Conservation (phyloP, 2,888 invertebrate genomes). For the Hypselothyrea guttata region DNA sequence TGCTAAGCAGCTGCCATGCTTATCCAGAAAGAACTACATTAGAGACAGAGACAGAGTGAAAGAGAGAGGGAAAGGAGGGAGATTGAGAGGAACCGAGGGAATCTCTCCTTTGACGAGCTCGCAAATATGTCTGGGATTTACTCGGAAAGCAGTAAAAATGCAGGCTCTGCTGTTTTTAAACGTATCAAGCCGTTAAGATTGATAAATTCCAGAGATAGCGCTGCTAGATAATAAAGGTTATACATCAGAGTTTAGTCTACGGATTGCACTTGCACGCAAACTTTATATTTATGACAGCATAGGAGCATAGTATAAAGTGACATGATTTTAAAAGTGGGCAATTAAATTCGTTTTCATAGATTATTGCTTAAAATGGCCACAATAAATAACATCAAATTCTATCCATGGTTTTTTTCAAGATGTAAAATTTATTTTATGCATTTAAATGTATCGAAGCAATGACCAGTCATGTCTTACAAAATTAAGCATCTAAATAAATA, state of each 20-base stretch:
- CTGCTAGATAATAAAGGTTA: neutral
- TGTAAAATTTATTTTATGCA: too few relatives aligned
- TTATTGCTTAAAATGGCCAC: too few relatives aligned
- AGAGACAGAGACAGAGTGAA: slow-evolving; percentile 12
- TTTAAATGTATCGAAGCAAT: too few relatives aligned
- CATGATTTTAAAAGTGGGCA: too few relatives aligned
- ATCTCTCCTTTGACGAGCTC: slow-evolving; percentile 16
- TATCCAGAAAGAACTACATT: neutral
- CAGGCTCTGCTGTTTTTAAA: neutral
- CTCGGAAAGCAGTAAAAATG: slow-evolving; percentile 4
- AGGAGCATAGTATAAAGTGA: neutral
- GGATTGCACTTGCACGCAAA: too few relatives aligned
- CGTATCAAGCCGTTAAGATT: slow-evolving; percentile 7
- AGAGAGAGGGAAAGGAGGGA: neutral
- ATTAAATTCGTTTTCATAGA: too few relatives aligned
- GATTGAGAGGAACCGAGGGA: neutral
- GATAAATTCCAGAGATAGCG: slow-evolving; percentile 11
- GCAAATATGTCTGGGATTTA: slow-evolving; percentile 25
- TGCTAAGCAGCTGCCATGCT: neutral
- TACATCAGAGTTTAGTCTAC: too few relatives aligned
- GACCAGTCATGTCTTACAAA: too few relatives aligned
- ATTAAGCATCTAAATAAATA: too few relatives aligned
- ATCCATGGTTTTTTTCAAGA: too few relatives aligned
- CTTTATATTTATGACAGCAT: too few relatives aligned
- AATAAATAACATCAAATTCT: too few relatives aligned